Conservation (phyloP, 2,113 vertebrate genomes). For the Hylia prasina region DNA sequence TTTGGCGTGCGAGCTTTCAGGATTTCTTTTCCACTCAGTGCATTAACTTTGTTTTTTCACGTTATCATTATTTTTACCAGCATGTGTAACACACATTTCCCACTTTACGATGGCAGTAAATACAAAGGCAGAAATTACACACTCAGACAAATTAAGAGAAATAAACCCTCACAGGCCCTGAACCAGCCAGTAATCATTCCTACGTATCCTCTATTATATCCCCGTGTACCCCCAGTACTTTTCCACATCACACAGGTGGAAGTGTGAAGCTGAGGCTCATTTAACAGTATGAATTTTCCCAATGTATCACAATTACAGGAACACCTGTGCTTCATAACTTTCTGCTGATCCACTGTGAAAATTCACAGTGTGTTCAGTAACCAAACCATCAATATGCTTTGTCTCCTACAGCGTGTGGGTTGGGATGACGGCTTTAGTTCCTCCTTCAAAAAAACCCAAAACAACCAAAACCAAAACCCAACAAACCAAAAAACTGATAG, state of each 20-base stretch:
- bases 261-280: conserved; percentile 71
- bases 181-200: conserved; percentile 46
- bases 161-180: conserved; percentile 39
- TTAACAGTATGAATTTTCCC: conserved; percentile 76
- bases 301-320: conserved; percentile 71
- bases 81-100: neutral
- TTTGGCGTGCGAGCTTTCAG: neutral
- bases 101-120: conserved; percentile 39
- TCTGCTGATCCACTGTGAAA: conserved; percentile 70
- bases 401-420: neutral
- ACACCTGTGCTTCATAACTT: conserved; percentile 75
- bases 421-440: neutral
- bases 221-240: conserved; percentile 26
- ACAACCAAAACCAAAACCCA: neutral
- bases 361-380: conserved; percentile 48
- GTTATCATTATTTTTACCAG: conserved; percentile 51
- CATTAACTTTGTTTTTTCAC: neutral
- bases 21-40: neutral
- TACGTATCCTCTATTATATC: conserved; percentile 52
- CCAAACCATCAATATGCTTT: conserved; percentile 38
- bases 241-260: conserved; percentile 72
- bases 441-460: neutral
- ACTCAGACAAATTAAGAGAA: conserved; percentile 27
- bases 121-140: conserved; percentile 48
- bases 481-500: neutral